Conservation (phyloP, 2,888 invertebrate species). For the Lucinisca nassula region DNA sequence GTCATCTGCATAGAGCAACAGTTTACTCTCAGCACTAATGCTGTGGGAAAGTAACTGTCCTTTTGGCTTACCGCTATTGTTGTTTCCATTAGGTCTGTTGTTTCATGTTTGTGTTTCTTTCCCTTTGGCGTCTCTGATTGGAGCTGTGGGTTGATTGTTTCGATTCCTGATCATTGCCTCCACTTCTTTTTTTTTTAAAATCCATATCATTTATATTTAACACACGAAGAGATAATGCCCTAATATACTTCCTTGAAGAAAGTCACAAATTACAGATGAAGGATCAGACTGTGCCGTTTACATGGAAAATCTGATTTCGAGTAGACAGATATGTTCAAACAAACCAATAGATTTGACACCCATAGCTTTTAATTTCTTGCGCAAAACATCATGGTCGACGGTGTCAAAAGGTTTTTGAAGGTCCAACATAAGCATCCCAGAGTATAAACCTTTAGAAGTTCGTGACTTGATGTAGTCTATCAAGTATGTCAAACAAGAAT, state of each 20-base stretch:
- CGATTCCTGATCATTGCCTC: too few relatives aligned
- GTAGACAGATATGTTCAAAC: constrained; percentile 37
- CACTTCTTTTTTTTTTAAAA: too few relatives aligned
- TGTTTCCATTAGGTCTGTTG: too few relatives aligned
- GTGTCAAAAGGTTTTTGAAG: constrained; percentile 55
- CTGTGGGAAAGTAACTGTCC: too few relatives aligned
- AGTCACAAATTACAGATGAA: background rate
- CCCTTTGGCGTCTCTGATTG: too few relatives aligned
- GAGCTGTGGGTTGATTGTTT: too few relatives aligned
- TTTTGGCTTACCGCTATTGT: too few relatives aligned
- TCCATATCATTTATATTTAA: background rate
- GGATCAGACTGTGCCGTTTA: background rate
- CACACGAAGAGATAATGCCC: background rate
- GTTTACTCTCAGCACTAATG: background rate
- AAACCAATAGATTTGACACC: constrained; percentile 35
- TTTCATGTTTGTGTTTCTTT: too few relatives aligned
- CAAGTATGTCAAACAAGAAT: background rate
- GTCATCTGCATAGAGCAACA: background rate
- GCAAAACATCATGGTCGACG: constrained; percentile 41
- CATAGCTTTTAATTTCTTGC: constrained; percentile 30
- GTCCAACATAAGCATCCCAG: constrained; percentile 44
- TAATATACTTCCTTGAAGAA: background rate
- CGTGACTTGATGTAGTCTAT: background rate
- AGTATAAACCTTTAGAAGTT: constrained; percentile 21
- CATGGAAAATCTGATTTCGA: constrained; percentile 18